phyloP scores from a whole-genome alignment of 1,140 invertebrate species.

The Drosophila repleta region DNA sequence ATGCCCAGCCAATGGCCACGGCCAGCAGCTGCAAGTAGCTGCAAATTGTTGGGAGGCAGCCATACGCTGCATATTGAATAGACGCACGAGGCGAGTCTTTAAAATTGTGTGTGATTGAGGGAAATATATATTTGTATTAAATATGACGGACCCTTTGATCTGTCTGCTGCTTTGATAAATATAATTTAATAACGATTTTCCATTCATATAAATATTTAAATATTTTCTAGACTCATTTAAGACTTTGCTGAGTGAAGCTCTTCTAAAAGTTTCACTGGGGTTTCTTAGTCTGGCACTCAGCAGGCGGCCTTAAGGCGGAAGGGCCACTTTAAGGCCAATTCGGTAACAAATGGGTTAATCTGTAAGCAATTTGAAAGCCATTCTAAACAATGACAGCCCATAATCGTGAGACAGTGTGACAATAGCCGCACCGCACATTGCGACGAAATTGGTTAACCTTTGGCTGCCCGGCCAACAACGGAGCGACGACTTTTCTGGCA shows the following conservation, averaged over 20 bases:
- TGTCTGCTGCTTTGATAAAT: background rate
- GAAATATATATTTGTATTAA: background rate
- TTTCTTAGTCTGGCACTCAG: background rate
- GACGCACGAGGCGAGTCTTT: slow-evolving; percentile 2
- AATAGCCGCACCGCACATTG: slow-evolving; percentile 8
- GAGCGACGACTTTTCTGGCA: background rate
- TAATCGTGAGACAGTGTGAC: slow-evolving; percentile 9
- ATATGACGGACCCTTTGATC: background rate
- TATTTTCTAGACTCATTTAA: background rate
- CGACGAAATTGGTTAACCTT: slow-evolving; percentile 19
- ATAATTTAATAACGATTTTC: background rate
- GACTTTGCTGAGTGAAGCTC: background rate
- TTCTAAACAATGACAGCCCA: slow-evolving; percentile 32
- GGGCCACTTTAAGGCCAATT: background rate
- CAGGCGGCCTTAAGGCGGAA: background rate
- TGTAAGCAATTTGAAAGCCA: slow-evolving; percentile 31
- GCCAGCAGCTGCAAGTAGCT: slow-evolving; percentile 44
- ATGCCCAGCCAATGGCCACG: slow-evolving; percentile 41
- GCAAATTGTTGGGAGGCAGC: slow-evolving; percentile 33
- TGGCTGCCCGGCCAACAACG: background rate
- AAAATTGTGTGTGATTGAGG: slow-evolving; percentile 9
- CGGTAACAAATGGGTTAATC: slow-evolving; percentile 25
- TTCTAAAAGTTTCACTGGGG: background rate
- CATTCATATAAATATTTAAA: background rate
- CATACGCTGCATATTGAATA: slow-evolving; percentile 31